phyloP scores from a whole-genome alignment of 1,140 invertebrate species.

The Contarinia nasturtii region DNA sequence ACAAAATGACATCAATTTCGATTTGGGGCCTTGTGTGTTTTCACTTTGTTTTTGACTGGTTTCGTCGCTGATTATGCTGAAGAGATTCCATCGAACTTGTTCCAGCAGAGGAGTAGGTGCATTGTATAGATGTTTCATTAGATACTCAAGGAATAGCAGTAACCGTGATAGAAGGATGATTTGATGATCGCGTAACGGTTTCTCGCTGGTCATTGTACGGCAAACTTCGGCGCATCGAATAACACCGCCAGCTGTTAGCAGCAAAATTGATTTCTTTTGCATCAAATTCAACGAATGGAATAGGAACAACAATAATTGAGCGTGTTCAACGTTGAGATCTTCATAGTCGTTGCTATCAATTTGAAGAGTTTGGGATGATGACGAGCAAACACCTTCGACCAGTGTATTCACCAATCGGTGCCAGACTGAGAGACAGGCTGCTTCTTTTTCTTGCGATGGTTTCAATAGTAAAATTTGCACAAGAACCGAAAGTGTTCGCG shows the following conservation, averaged over 20 bases:
- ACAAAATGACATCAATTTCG: slow-evolving; percentile 17
- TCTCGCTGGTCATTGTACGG: slow-evolving; percentile 24
- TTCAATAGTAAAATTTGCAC: slow-evolving; percentile 55
- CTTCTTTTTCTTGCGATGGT: slow-evolving; percentile 69
- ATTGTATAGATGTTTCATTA: slow-evolving; percentile 89
- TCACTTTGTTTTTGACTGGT: slow-evolving; percentile 14
- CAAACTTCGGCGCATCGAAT: slow-evolving; percentile 45
- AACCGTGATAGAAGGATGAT: slow-evolving; percentile 67
- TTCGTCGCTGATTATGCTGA: slow-evolving; percentile 20
- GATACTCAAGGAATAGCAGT: slow-evolving; percentile 80
- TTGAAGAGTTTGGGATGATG: background rate
- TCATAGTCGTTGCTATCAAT: slow-evolving; percentile 15
- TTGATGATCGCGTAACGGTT: slow-evolving; percentile 36
- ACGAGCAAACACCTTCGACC: slow-evolving; percentile 49
- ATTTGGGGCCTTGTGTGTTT: slow-evolving; percentile 17
- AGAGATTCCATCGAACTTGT: slow-evolving; percentile 38
- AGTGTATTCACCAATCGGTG: slow-evolving; percentile 70
- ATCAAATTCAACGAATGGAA: slow-evolving; percentile 88
- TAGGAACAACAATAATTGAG: slow-evolving; percentile 78
- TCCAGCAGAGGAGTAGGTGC: slow-evolving; percentile 53
- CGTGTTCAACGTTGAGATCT: slow-evolving; percentile 90
- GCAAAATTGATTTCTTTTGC: slow-evolving; percentile 89
- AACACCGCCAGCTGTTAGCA: slow-evolving; percentile 50
- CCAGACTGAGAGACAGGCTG: slow-evolving; percentile 78
- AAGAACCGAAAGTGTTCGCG: slow-evolving; percentile 59